Base-by-base conservation (phyloP, 2,888 invertebrate species). In the Noctua janthe region DNA sequence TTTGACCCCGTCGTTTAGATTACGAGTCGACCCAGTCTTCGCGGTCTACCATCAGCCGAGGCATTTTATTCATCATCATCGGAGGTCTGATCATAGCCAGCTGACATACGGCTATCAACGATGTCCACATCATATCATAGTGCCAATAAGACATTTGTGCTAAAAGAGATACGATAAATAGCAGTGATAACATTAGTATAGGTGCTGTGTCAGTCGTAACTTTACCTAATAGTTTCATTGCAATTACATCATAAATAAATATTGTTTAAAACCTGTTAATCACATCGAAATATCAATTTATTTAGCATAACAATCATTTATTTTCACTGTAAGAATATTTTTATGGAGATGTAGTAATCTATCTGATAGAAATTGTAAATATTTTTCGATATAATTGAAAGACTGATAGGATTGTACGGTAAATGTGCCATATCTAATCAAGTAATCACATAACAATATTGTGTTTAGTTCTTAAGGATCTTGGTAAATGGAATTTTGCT, bases 381-480 rank as follows among this genome's bases (percentile, higher is more conserved):
- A 92, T 91, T 91, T 91, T 87, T 92, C 90, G 86, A 92, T 93
- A 90, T 91, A 92, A 89, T 92, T 92, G 84, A 94, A 96, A 96
- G 97, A 97, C 97, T 97, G 97, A 97, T 96, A 96, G 96, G 90
- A 93, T 94, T 94, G 86, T 95, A 96, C 92, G 92, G 92, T 93
- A 89, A 93, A 94, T 94, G 96, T 96, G 97, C 97, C 97, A 96
- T 96, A 95, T 96, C 94, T 94, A 86, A 91, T 87, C 90, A 90
- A 87, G 85, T 90, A 86, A 82, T 85, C 62, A 56, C 29, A 20
- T 69, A 59, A 69, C 54, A 81, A 74, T 86, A 88, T 87, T 90
- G 84, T 83, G 88, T 88, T 89, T 87, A 89, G 81, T 74, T 74
- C 71, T 56, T 86, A 90, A 89, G 85, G 39, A 66, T 81, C 54